A percentile compares a stretch with the other conserved stretches of the same genome.
These are phyloP conservation scores for Columba guinea DNA, from an alignment of 2,797 vertebrate genomes.

Conservation along the genomic window DNA sequence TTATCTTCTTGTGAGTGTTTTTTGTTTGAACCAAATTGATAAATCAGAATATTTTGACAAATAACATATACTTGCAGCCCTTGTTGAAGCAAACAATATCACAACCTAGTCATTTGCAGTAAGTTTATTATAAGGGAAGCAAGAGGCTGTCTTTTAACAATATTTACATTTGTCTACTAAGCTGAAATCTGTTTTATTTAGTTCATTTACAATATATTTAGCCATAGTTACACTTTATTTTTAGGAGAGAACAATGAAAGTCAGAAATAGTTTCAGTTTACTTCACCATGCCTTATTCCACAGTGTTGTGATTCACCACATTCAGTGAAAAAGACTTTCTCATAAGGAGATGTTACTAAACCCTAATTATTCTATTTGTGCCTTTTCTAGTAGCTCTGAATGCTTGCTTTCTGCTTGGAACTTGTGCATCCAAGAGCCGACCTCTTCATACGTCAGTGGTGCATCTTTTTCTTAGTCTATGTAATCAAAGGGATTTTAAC, in stretches of 20 bases:
- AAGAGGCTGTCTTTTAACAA: slow-evolving; percentile 60
- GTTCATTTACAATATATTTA: slow-evolving; percentile 64
- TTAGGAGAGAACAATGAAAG: slow-evolving; percentile 54
- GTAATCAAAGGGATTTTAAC: background rate
- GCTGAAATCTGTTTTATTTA: slow-evolving; percentile 60
- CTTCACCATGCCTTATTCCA: slow-evolving; percentile 29
- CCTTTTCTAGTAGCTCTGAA: background rate
- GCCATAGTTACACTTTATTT: slow-evolving; percentile 66
- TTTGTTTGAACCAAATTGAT: slow-evolving; percentile 38
- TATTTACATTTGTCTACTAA: slow-evolving; percentile 67
- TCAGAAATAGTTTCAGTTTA: slow-evolving; percentile 56
- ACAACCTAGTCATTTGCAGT: slow-evolving; percentile 46
- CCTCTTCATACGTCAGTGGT: background rate
- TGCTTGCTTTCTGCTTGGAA: background rate
- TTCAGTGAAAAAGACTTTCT: slow-evolving; percentile 38
- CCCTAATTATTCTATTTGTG: slow-evolving; percentile 8
- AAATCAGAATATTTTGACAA: slow-evolving; percentile 45
- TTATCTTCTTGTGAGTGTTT: slow-evolving; percentile 64
- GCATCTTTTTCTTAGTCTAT: background rate
- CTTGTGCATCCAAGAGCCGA: background rate
- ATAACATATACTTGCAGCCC: slow-evolving; percentile 22
- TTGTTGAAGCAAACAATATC: slow-evolving; percentile 48
- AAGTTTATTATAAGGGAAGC: slow-evolving; percentile 48
- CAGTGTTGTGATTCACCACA: slow-evolving; percentile 30
- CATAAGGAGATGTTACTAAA: slow-evolving; percentile 38